Evolutionary conservation across 2,113 vertebrate genomes (phyloP).

Genomic region (Brachyhypopomus gauderio): DNA sequence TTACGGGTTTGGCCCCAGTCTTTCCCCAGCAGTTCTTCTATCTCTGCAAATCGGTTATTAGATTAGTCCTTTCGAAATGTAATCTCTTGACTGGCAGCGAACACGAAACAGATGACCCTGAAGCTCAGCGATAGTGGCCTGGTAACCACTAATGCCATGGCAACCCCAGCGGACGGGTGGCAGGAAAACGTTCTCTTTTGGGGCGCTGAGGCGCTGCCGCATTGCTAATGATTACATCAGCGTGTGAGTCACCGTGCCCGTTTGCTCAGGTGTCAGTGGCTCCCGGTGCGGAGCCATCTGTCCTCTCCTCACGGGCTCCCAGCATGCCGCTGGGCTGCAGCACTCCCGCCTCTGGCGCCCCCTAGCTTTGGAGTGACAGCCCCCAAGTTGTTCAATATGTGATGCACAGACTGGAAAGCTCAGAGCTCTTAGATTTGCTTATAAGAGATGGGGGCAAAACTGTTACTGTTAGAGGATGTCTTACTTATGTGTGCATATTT

Average conservation of each 20-base stretch:
- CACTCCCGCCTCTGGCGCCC: conserved; percentile 4
- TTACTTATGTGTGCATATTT: too few relatives aligned
- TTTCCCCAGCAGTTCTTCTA: conserved; percentile 15
- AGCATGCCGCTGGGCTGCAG: conserved; percentile 48
- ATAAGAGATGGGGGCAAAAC: background rate
- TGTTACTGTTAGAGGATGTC: too few relatives aligned
- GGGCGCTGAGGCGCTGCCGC: conserved; percentile 63
- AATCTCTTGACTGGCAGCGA: conserved; percentile 54
- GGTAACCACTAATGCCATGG: conserved; percentile 66
- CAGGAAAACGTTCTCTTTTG: conserved; percentile 53
- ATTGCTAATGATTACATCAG: conserved; percentile 66
- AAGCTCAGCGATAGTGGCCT: conserved; percentile 64
- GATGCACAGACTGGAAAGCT: background rate
- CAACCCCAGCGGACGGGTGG: conserved; percentile 57
- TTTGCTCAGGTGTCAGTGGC: conserved; percentile 71
- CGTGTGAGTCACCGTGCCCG: conserved; percentile 68
- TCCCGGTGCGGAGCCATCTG: conserved; percentile 70
- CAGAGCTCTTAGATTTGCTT: background rate
- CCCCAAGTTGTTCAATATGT: background rate
- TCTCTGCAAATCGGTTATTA: conserved; percentile 25
- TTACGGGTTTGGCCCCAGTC: background rate
- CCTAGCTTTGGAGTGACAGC: conserved; percentile 2
- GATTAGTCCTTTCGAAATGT: conserved; percentile 58
- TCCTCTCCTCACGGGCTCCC: conserved; percentile 59
- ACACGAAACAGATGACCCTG: conserved; percentile 65